These are phyloP conservation scores for Epirrita christyi DNA, from an alignment of 2,888 invertebrate species.

Conservation along the genomic window DNA sequence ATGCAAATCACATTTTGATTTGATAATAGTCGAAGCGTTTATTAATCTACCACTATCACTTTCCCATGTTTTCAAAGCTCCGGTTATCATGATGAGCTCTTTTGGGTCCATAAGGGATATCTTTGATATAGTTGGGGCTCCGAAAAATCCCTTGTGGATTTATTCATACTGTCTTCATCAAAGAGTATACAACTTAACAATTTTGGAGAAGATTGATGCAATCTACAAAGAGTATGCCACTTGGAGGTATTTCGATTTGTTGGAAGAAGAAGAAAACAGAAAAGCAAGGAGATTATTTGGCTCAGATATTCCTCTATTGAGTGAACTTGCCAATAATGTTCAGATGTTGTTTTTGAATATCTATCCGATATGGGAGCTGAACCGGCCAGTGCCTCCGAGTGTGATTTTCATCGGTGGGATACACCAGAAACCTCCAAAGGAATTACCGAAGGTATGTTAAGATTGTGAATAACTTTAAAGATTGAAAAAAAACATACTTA, in stretches of 20 bases:
- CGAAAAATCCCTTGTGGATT: conserved; percentile 40
- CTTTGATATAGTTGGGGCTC: conserved; percentile 38
- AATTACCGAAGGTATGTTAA: conserved; percentile 68
- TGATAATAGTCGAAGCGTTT: conserved; percentile 49
- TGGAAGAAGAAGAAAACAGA: conserved; percentile 25
- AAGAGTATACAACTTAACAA: conserved; percentile 10
- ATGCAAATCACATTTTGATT: conserved; percentile 45
- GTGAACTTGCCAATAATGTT: conserved; percentile 47
- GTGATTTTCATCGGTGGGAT: conserved; percentile 68
- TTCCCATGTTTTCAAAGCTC: conserved; percentile 47
- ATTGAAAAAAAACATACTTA: too few species aligned
- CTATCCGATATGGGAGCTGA: conserved; percentile 59
- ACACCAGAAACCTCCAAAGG: conserved; percentile 59
- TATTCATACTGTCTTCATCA: conserved; percentile 23
- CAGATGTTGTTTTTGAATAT: conserved; percentile 69
- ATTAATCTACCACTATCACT: conserved; percentile 38
- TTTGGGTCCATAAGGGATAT: conserved; percentile 39
- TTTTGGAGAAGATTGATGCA: conserved; percentile 40
- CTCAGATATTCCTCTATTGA: conserved; percentile 38
- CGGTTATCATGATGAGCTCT: conserved; percentile 52
- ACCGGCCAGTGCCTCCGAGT: conserved; percentile 64
- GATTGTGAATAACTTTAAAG: too few species aligned
- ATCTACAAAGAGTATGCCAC: conserved; percentile 11
- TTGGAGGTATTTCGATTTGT: background rate
- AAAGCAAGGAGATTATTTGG: conserved; percentile 45